phyloP scores from a whole-genome alignment of 2,113 vertebrate species.

The Cromileptes altivelis region DNA sequence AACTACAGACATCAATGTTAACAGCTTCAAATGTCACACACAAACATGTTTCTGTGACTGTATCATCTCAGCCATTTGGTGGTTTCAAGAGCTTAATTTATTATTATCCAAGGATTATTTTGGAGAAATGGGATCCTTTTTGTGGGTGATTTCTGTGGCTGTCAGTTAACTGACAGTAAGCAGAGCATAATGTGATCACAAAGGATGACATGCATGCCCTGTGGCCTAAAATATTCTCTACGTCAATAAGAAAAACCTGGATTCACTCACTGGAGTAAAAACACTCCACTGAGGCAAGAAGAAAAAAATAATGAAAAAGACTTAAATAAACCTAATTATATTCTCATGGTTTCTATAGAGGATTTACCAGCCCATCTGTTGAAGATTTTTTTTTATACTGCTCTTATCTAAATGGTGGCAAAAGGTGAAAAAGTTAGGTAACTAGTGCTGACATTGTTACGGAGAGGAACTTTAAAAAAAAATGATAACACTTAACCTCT shows the following conservation, averaged over 20 bases:
- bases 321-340: background rate
- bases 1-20: background rate
- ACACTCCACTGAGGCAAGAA: background rate
- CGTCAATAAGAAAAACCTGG: background rate
- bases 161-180: slow-evolving; percentile 23
- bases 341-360: background rate
- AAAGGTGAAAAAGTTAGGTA: background rate
- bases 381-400: background rate
- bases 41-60: background rate
- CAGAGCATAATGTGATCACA: background rate
- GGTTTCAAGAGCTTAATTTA: background rate
- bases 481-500: background rate
- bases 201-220: background rate
- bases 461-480: background rate
- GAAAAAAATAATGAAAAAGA: background rate
- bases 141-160: slow-evolving; percentile 11
- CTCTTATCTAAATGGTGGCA: background rate
- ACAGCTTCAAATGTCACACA: background rate
- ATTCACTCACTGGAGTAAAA: slow-evolving; percentile 10
- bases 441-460: background rate
- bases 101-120: slow-evolving; percentile 11
- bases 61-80: background rate
- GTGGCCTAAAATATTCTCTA: background rate
- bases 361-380: background rate
- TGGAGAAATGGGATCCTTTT: slow-evolving; percentile 7